Evolutionary conservation across 2,113 vertebrate genomes (phyloP).

Genomic region (Zosterops hypoxanthus): DNA sequence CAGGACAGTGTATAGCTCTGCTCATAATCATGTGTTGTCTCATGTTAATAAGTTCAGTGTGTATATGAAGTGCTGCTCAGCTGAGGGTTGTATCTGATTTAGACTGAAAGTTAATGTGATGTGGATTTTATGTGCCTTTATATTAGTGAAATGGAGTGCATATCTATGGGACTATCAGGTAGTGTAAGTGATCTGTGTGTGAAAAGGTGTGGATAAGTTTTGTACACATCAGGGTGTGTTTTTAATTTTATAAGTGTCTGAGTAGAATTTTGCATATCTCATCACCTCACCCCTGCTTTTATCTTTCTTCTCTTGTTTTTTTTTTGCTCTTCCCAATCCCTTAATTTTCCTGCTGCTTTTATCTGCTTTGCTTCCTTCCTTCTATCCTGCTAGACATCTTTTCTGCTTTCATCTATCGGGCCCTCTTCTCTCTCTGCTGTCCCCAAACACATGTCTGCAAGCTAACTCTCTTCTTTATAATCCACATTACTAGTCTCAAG

Average conservation of each 20-base stretch:
- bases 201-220: constrained; percentile 40
- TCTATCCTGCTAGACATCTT: background rate
- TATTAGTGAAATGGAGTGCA: background rate
- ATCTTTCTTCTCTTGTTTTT: constrained; percentile 28
- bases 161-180: constrained; percentile 16
- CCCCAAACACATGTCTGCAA: background rate
- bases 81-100: constrained; percentile 26
- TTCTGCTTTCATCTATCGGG: background rate
- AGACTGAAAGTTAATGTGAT: constrained; percentile 6
- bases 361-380: constrained; percentile 33
- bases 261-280: constrained; percentile 54
- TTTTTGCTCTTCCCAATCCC: constrained; percentile 47
- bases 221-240: constrained; percentile 48
- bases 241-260: constrained; percentile 52
- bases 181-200: background rate
- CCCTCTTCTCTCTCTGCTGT: background rate
- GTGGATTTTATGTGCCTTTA: background rate
- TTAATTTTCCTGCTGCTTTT: constrained; percentile 52
- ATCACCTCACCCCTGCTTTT: constrained; percentile 44
- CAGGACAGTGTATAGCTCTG: background rate
- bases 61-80: background rate
- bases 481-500: background rate
- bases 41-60: background rate
- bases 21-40: background rate
- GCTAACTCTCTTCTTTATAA: background rate